phyloP scores from a whole-genome alignment of 1,140 invertebrate species.

The Hypsibius dujardini region DNA sequence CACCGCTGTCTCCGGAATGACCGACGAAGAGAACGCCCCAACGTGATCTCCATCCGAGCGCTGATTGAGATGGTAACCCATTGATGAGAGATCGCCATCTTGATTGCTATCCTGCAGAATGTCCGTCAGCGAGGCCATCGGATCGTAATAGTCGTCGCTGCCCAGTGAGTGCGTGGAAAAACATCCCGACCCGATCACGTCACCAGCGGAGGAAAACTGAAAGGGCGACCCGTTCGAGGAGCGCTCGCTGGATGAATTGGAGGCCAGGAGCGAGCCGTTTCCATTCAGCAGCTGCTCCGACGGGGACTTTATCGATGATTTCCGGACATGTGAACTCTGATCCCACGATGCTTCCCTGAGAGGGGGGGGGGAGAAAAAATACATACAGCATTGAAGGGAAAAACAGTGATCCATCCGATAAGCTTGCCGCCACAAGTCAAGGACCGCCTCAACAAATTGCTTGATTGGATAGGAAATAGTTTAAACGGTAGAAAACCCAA shows the following conservation, averaged over 20 bases:
- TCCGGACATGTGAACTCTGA: not conserved
- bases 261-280: not conserved
- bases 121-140: not conserved
- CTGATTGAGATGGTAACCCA: too few species aligned
- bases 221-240: constrained; percentile 12
- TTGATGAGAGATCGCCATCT: too few species aligned
- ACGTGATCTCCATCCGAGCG: too few species aligned
- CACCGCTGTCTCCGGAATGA: too few species aligned
- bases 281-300: not conserved
- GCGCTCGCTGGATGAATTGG: constrained; percentile 16
- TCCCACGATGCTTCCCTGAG: not conserved
- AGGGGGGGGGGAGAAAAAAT: not conserved
- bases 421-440: too few species aligned
- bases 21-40: too few species aligned
- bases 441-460: too few species aligned
- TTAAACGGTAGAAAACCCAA: not conserved
- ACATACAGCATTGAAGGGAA: not conserved
- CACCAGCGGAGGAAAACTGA: not conserved
- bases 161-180: not conserved
- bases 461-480: not conserved
- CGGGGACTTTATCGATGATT: not conserved
- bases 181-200: not conserved
- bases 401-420: too few species aligned
- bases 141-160: constrained; percentile 11
- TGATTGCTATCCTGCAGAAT: not conserved